Conservation (phyloP, 2,888 invertebrate genomes). For the Oasisia sp. region DNA sequence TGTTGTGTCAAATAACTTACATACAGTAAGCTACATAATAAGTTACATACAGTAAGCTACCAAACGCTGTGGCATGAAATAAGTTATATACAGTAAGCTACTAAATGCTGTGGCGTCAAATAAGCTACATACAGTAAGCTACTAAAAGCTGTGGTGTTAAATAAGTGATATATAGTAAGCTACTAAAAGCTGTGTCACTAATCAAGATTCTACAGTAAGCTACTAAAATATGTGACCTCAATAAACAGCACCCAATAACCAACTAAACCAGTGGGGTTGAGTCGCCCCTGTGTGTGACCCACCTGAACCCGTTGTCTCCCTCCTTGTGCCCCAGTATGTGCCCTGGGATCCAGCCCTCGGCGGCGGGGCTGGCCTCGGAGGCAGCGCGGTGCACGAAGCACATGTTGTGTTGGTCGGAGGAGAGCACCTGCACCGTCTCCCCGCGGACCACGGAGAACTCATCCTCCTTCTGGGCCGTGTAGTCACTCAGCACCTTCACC, state of each 20-base stretch:
- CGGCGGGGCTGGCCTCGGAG: conserved; percentile 58
- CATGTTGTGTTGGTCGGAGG: conserved; percentile 62
- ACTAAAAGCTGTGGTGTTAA: not conserved
- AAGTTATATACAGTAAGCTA: not conserved
- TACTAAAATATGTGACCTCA: no score
- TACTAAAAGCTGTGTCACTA: not conserved
- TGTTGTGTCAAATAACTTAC: no score
- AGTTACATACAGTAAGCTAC: no score
- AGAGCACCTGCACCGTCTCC: conserved; percentile 65
- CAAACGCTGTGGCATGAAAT: no score
- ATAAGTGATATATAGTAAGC: not conserved
- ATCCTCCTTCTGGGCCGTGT: conserved; percentile 65
- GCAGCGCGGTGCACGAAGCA: conserved; percentile 61
- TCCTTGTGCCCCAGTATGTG: conserved; percentile 48
- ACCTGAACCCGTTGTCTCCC: conserved; percentile 44
- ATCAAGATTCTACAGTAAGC: no score
- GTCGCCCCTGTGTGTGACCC: conserved; percentile 20
- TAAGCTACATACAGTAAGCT: not conserved
- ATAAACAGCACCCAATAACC: not conserved
- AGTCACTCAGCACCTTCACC: conserved; percentile 55
- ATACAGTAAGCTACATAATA: not conserved
- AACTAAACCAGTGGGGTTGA: not conserved
- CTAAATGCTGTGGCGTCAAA: not conserved
- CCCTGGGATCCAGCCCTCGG: conserved; percentile 66
- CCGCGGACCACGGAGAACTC: conserved; percentile 65